A percentile compares a stretch with the other conserved stretches of the same genome.
phyloP scores from a whole-genome alignment of 2,888 invertebrate genomes.

The Ormia ochracea region DNA sequence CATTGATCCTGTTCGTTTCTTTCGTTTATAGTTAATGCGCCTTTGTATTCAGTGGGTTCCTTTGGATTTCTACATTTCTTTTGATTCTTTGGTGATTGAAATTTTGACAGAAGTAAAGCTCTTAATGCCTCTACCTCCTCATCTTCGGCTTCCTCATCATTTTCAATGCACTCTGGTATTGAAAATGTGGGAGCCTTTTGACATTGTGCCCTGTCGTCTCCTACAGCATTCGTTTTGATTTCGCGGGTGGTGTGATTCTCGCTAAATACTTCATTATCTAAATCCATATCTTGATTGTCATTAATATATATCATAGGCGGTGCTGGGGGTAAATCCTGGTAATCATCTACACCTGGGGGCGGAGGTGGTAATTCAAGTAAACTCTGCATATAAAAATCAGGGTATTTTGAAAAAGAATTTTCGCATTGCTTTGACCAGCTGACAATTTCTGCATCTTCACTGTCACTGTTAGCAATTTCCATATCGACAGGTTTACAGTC shows the following conservation, averaged over 20 bases:
- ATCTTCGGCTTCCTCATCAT: slow-evolving; percentile 67
- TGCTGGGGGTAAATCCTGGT: slow-evolving; percentile 40
- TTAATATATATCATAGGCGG: background rate
- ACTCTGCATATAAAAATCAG: slow-evolving; percentile 24
- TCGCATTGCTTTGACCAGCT: slow-evolving; percentile 28
- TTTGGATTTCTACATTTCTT: slow-evolving; percentile 36
- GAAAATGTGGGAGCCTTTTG: background rate
- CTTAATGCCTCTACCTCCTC: slow-evolving; percentile 73
- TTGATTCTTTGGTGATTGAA: slow-evolving; percentile 64
- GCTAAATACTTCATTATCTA: slow-evolving; percentile 35
- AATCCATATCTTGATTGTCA: slow-evolving; percentile 44
- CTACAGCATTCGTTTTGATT: background rate
- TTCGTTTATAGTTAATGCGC: background rate
- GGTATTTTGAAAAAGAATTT: background rate
- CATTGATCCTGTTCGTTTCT: background rate
- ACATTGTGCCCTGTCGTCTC: background rate
- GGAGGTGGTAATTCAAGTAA: slow-evolving; percentile 45
- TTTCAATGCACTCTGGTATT: background rate
- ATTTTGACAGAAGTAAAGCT: slow-evolving; percentile 71
- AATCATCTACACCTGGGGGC: slow-evolving; percentile 54
- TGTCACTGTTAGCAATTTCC: slow-evolving; percentile 75
- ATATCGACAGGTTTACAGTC: slow-evolving; percentile 74
- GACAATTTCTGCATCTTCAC: slow-evolving; percentile 66
- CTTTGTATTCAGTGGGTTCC: background rate
- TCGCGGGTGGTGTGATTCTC: background rate